These are phyloP conservation scores for Laterallus jamaicensis DNA, from an alignment of 2,113 vertebrate genomes.

Conservation along the genomic window DNA sequence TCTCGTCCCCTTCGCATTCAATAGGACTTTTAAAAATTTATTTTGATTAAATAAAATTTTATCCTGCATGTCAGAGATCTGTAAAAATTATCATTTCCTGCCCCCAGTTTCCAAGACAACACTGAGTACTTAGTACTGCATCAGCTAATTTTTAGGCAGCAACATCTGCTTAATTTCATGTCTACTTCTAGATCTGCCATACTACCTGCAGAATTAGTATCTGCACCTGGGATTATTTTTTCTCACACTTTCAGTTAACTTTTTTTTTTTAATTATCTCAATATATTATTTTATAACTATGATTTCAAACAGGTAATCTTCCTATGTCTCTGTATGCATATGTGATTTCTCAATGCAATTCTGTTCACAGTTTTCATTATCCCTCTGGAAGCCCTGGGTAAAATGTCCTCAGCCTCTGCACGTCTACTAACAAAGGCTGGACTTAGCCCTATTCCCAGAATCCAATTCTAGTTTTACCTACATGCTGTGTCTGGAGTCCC, in stretches of 20 bases:
- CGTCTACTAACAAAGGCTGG: not conserved
- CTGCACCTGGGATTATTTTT: not conserved
- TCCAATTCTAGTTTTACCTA: not conserved
- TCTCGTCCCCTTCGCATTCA: not conserved
- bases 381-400: not conserved
- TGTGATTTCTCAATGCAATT: not conserved
- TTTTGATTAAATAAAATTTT: not conserved
- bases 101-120: not conserved
- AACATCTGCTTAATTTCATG: not conserved
- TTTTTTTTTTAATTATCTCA: not conserved
- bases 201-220: not conserved
- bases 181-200: not conserved
- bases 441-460: not conserved
- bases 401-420: not conserved
- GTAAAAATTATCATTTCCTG: not conserved
- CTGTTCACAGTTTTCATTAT: not conserved
- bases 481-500: not conserved
- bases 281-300: not conserved
- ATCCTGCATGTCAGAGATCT: not conserved
- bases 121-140: not conserved
- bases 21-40: not conserved
- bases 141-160: not conserved
- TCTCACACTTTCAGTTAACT: not conserved
- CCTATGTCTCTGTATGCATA: not conserved
- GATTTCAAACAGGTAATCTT: not conserved